Percentiles rank a stretch among this genome's conserved stretches.
These are phyloP conservation scores for Antitype chi DNA, from an alignment of 2,888 invertebrate species.

Conservation along the genomic window DNA sequence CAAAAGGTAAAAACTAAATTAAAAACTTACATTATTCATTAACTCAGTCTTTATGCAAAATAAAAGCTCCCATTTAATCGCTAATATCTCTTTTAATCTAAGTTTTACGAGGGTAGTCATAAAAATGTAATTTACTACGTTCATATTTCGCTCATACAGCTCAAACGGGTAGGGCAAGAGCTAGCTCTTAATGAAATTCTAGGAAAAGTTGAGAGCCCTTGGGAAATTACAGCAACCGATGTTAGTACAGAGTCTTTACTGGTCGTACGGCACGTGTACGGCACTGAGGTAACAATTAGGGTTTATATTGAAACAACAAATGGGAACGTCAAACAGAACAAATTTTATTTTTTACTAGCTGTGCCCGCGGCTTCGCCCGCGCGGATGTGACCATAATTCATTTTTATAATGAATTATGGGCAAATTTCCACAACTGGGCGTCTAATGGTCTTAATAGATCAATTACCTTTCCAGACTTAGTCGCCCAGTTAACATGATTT, in stretches of 20 bases:
- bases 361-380: too few relatives aligned
- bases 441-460: background rate
- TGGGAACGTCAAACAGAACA: slow-evolving; percentile 4
- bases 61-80: slow-evolving; percentile 41
- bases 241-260: slow-evolving; percentile 33
- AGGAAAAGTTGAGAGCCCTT: slow-evolving; percentile 49
- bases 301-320: slow-evolving; percentile 9
- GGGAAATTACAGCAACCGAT: slow-evolving; percentile 60
- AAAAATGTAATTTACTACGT: slow-evolving; percentile 50
- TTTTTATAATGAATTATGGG: too few relatives aligned
- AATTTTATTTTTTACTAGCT: background rate
- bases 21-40: slow-evolving; percentile 33
- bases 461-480: background rate
- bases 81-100: slow-evolving; percentile 53
- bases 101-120: slow-evolving; percentile 52
- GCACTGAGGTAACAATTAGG: slow-evolving; percentile 9
- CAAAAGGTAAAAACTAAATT: slow-evolving; percentile 22
- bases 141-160: slow-evolving; percentile 42
- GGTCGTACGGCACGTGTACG: slow-evolving; percentile 12
- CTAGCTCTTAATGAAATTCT: slow-evolving; percentile 61
- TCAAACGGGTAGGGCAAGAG: slow-evolving; percentile 34
- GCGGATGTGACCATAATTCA: too few relatives aligned
- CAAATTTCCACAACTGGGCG: too few relatives aligned
- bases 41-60: slow-evolving; percentile 30
- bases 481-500: slow-evolving; percentile 11